Percentiles rank a stretch among this genome's conserved stretches.
Conservation (phyloP, 2,113 vertebrate genomes). For the Strix aluco region DNA sequence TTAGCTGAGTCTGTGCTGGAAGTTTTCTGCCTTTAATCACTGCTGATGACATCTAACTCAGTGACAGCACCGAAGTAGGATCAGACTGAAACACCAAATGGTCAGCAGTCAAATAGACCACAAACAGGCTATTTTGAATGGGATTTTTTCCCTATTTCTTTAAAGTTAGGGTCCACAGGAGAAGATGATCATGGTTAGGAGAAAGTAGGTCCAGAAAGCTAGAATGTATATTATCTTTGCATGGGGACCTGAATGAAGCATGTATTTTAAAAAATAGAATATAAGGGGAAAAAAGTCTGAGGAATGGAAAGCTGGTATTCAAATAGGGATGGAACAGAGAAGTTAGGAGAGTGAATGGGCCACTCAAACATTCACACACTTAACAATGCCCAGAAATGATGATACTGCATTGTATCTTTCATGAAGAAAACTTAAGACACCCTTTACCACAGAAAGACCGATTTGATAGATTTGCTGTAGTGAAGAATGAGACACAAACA, state of each 20-base stretch:
- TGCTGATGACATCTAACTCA: not conserved
- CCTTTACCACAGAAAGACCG: not conserved
- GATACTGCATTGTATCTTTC: not conserved
- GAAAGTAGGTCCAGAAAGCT: not conserved
- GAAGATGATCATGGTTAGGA: not conserved
- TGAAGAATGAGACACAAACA: not conserved
- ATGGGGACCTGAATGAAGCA: not conserved
- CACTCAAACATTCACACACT: not conserved
- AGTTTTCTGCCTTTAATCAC: not conserved
- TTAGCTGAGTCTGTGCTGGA: not conserved
- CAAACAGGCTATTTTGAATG: not conserved
- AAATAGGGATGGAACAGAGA: not conserved
- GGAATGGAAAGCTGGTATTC: not conserved
- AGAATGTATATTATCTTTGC: not conserved
- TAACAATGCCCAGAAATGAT: not conserved
- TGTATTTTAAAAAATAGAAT: not conserved
- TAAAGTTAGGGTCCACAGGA: not conserved
- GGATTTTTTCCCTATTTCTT: not conserved
- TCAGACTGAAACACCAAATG: conserved; percentile 10
- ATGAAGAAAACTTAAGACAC: not conserved
- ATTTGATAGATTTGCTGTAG: not conserved
- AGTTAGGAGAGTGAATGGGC: not conserved
- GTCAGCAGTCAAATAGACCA: not conserved
- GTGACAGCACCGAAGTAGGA: not conserved
- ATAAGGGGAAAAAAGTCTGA: not conserved